Base-by-base conservation (phyloP, 92 coral and sea anemone species). In the Umimayanthus kanabou region DNA sequence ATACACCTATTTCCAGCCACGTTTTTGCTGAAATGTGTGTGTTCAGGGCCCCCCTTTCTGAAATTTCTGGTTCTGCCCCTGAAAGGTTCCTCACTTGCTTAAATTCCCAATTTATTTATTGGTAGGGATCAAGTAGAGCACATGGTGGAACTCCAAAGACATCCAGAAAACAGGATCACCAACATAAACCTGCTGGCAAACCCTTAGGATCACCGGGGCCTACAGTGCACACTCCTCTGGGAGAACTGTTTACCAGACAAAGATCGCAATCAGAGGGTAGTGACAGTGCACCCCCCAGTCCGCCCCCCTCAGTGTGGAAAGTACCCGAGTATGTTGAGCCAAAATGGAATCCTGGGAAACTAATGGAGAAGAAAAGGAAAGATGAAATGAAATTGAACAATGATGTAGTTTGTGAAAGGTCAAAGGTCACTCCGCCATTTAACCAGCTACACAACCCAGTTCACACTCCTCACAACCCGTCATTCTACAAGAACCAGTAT, bases 291-390 rank as follows among this genome's bases (percentile, higher is more conserved):
- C 95, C 96, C 50, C 96, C 98, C 2, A 95, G 97, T 61, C 99
- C 99, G 81, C 99, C 99, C 90, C 98, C 98, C 22, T 97, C 99
- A 89, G 99, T 97, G 39, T 97, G 99, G 99, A 97, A 97, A 88
- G 99, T 97, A 71, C 98, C 99, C 70, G 98, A 95, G 88, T 97
- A 97, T 88, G 99, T 97, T 5, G 98, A 96, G 70, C 99, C 99
- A 49, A 91, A 91, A 64, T 97, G 98, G 99, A 93, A 95, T 87
- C 99, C 99, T 82, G 98, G 96, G 85, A 94, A 90, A 72, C 91
- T 89, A 26, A 81, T 86, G 71, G 88, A 80, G 77, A 88, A 96
- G 71, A 80, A 89, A 65, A 73, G 75, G 55, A 80, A 81, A 74
- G 88, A 91, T 80, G 87, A 82, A 76, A 92, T 90, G 29, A 92